Evolutionary conservation across 1,140 invertebrate genomes (phyloP).

Genomic region (Lepidurus couesii): DNA sequence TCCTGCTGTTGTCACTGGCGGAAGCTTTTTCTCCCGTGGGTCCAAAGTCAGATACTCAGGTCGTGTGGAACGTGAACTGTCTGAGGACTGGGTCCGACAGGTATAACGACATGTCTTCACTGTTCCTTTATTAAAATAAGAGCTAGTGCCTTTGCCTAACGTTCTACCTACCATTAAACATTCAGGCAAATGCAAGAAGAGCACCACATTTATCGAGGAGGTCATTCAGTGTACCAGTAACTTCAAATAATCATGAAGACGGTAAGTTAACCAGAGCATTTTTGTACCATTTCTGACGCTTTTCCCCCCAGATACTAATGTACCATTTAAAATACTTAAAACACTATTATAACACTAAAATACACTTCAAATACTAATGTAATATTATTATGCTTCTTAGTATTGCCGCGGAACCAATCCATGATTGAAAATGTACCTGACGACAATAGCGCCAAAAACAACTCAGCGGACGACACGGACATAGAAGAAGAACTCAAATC

Average conservation of each 20-base stretch:
- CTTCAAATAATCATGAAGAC: slow-evolving; percentile 65
- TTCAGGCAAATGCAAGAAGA: slow-evolving; percentile 47
- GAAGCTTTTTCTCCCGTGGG: slow-evolving; percentile 89
- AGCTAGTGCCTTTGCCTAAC: neutral
- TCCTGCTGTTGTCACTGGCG: slow-evolving; percentile 77
- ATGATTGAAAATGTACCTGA: slow-evolving; percentile 54
- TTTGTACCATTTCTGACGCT: no score
- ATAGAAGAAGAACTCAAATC: slow-evolving; percentile 24
- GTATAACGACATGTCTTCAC: slow-evolving; percentile 32
- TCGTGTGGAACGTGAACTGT: slow-evolving; percentile 77
- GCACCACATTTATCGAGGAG: slow-evolving; percentile 61
- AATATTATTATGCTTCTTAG: neutral
- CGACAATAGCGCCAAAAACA: slow-evolving; percentile 51
- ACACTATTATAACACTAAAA: no score
- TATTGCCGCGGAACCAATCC: slow-evolving; percentile 8
- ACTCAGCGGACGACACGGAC: slow-evolving; percentile 20
- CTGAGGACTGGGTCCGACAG: slow-evolving; percentile 60
- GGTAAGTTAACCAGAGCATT: neutral
- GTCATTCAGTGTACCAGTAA: slow-evolving; percentile 74
- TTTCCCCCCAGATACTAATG: no score
- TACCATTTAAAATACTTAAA: no score
- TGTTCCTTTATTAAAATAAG: neutral
- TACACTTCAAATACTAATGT: neutral
- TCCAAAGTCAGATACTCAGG: slow-evolving; percentile 89
- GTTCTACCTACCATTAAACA: neutral